Conservation (phyloP, 2,797 vertebrate species). For the Pelodytes ibericus region DNA sequence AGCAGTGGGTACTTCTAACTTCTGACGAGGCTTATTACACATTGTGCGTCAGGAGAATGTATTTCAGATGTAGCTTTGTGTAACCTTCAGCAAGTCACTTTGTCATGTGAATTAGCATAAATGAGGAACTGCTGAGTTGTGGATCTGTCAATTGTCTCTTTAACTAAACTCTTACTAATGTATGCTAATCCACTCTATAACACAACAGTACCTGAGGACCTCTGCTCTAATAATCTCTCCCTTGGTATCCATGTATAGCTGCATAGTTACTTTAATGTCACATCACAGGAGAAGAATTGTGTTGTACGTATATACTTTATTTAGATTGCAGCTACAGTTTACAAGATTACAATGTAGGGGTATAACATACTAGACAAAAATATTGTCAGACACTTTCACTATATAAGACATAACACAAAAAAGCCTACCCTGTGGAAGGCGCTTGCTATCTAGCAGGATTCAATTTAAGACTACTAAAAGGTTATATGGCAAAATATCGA, state of each 20-base stretch:
- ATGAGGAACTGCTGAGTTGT: conserved; percentile 51
- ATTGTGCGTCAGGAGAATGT: conserved; percentile 43
- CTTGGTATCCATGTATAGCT: conserved; percentile 48
- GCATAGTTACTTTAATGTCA: conserved; percentile 49
- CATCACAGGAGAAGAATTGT: conserved; percentile 17
- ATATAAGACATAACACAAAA: too few relatives aligned
- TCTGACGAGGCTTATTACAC: conserved; percentile 25
- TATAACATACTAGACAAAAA: neutral
- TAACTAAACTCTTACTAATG: conserved; percentile 52
- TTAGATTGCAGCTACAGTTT: conserved; percentile 22
- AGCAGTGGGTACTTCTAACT: conserved; percentile 6
- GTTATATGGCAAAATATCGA: too few relatives aligned
- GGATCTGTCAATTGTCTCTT: conserved; percentile 50
- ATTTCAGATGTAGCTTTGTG: conserved; percentile 48
- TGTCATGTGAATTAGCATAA: conserved; percentile 57
- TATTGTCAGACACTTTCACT: too few relatives aligned
- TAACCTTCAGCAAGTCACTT: conserved; percentile 55
- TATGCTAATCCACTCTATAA: conserved; percentile 55
- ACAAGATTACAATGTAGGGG: conserved; percentile 3
- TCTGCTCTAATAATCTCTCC: conserved; percentile 51
- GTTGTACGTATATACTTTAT: conserved; percentile 44
- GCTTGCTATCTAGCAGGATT: too few relatives aligned
- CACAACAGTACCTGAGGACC: conserved; percentile 52
- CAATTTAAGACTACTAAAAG: too few relatives aligned
- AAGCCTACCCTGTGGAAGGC: too few relatives aligned